phyloP scores from a whole-genome alignment of 2,888 invertebrate species.

The Trichacis sp. region DNA sequence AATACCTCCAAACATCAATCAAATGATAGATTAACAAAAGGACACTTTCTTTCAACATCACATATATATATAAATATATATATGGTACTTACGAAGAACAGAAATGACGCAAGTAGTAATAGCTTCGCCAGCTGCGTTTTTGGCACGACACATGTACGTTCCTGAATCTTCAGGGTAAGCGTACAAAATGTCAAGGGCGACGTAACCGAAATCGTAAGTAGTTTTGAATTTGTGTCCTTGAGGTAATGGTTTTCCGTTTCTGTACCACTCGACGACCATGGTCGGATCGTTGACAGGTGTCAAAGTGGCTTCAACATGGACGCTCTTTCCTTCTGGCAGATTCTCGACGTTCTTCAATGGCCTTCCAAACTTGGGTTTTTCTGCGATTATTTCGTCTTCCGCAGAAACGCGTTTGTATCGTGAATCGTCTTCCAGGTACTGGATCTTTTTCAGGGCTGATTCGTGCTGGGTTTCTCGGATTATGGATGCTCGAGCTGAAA shows the following conservation, averaged over 20 bases:
- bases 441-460: conserved; percentile 91
- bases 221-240: conserved; percentile 96
- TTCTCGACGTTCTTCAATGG: conserved; percentile 87
- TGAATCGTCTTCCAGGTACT: conserved; percentile 88
- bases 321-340: conserved; percentile 86
- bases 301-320: conserved; percentile 93
- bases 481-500: conserved; percentile 81
- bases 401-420: conserved; percentile 79
- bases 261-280: conserved; percentile 98
- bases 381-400: conserved; percentile 82
- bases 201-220: conserved; percentile 97
- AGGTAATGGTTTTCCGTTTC: conserved; percentile 92
- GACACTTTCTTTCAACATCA: conserved; percentile 4
- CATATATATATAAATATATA: too few relatives aligned
- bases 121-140: conserved; percentile 95
- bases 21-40: too few relatives aligned
- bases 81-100: conserved; percentile 84
- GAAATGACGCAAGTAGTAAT: conserved; percentile 91
- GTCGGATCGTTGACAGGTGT: conserved; percentile 98
- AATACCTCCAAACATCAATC: too few relatives aligned
- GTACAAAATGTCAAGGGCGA: conserved; percentile 95
- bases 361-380: conserved; percentile 91
- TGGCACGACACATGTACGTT: conserved; percentile 95
- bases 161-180: conserved; percentile 98
- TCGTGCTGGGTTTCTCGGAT: conserved; percentile 93